phyloP scores from a whole-genome alignment of 2,797 vertebrate genomes.

The Hydrocynus forskahlii region DNA sequence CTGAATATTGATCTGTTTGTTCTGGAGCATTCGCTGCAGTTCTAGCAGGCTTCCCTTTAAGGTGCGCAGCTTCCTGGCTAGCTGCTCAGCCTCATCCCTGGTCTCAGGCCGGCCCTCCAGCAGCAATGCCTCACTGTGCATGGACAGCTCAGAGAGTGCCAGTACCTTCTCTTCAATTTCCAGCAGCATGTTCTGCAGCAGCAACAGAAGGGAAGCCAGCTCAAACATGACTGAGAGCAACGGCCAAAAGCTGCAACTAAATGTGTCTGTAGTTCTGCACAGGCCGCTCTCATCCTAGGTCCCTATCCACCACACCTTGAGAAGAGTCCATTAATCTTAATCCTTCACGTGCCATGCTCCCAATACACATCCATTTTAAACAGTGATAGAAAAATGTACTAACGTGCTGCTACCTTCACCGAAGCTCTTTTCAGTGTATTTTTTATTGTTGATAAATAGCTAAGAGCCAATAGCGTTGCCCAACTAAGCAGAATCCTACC shows the following conservation, averaged over 20 bases:
- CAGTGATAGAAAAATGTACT: neutral
- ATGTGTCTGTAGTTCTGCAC: constrained; percentile 46
- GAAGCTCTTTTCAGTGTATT: neutral
- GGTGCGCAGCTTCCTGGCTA: constrained; percentile 84
- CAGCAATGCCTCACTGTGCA: constrained; percentile 92
- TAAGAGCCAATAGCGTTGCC: neutral
- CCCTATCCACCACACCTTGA: constrained; percentile 58
- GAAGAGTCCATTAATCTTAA: constrained; percentile 69
- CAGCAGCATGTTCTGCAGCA: constrained; percentile 93
- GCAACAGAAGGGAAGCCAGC: constrained; percentile 80
- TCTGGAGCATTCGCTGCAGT: constrained; percentile 91
- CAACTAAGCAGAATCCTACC: neutral
- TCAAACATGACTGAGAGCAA: constrained; percentile 76
- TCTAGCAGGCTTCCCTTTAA: constrained; percentile 94
- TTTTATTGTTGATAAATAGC: neutral
- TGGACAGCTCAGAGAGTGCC: constrained; percentile 89
- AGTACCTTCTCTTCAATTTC: constrained; percentile 98
- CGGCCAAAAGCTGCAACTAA: neutral
- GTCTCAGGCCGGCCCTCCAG: constrained; percentile 92
- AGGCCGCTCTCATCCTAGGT: constrained; percentile 66
- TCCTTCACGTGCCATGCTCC: constrained; percentile 68
- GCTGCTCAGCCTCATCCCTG: constrained; percentile 89
- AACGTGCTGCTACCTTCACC: neutral
- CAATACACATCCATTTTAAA: constrained; percentile 38
- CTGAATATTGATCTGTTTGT: constrained; percentile 92